Evolutionary conservation across 2,113 vertebrate genomes (phyloP).

Genomic region (Terrapene triunguis): DNA sequence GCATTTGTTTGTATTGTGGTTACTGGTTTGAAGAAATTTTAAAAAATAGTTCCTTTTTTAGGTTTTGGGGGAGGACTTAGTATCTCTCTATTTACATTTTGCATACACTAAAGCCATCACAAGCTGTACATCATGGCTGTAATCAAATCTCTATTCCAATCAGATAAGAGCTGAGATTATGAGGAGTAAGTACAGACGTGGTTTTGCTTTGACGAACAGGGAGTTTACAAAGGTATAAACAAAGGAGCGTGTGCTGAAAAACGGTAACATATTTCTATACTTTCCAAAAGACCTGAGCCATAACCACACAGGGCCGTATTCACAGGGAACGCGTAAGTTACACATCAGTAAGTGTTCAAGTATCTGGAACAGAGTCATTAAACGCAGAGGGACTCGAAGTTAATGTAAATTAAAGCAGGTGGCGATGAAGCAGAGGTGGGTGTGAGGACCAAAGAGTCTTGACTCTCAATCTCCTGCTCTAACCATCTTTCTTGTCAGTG

Average conservation of each 20-base stretch:
- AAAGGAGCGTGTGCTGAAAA: not conserved
- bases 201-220: not conserved
- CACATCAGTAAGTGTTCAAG: not conserved
- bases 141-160: not conserved
- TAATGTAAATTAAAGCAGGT: accelerated
- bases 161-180: accelerated
- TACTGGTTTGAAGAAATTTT: not conserved
- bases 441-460: not conserved
- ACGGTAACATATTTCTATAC: not conserved
- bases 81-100: not conserved
- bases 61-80: not conserved
- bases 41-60: not conserved
- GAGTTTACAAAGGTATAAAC: not conserved
- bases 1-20: slow-evolving; percentile 58
- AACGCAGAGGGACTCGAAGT: not conserved
- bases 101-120: not conserved
- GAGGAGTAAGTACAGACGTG: accelerated
- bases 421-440: not conserved
- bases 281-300: not conserved
- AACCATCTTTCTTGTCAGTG: not conserved
- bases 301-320: not conserved
- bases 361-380: not conserved
- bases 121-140: not conserved
- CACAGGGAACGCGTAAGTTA: not conserved
- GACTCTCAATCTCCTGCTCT: accelerated